Evolutionary conservation across 2,797 vertebrate species (phyloP).

Genomic region (Lithobates pipiens): DNA sequence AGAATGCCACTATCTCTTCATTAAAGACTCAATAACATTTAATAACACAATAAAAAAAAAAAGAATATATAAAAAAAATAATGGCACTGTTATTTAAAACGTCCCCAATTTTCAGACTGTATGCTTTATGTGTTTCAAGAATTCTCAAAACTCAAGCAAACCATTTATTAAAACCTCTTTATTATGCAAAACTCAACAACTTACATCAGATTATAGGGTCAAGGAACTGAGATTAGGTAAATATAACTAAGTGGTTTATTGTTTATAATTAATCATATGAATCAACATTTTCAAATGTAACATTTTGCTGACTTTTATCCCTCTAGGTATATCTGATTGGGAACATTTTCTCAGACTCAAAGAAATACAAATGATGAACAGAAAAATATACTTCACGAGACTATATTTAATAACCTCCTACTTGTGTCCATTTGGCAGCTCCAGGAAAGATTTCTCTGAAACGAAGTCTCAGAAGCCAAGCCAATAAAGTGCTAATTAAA

Average conservation of each 20-base stretch:
- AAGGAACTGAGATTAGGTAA: constrained; percentile 68
- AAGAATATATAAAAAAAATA: too few species aligned
- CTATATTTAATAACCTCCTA: constrained; percentile 77
- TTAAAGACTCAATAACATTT: too few species aligned
- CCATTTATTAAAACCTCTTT: constrained; percentile 24
- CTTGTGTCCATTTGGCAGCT: constrained; percentile 77
- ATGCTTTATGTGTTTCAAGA: background rate
- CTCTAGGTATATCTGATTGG: constrained; percentile 68
- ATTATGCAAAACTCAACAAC: constrained; percentile 35
- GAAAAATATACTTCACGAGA: constrained; percentile 70
- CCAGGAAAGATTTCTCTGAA: constrained; percentile 73
- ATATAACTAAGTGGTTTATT: constrained; percentile 66
- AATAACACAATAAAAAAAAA: too few species aligned
- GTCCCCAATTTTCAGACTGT: background rate
- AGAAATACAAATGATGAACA: constrained; percentile 66
- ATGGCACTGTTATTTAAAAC: background rate
- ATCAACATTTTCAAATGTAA: constrained; percentile 62
- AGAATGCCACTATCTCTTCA: too few species aligned
- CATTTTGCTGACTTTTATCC: constrained; percentile 64
- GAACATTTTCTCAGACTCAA: constrained; percentile 68
- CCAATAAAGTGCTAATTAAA: constrained; percentile 92
- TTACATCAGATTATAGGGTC: constrained; percentile 57
- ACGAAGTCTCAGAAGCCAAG: constrained; percentile 79
- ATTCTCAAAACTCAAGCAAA: constrained; percentile 10
- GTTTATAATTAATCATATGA: constrained; percentile 64